Percentiles rank a stretch among this genome's conserved stretches.
phyloP scores from a whole-genome alignment of 2,797 vertebrate species.

The Chiloscyllium punctatum region DNA sequence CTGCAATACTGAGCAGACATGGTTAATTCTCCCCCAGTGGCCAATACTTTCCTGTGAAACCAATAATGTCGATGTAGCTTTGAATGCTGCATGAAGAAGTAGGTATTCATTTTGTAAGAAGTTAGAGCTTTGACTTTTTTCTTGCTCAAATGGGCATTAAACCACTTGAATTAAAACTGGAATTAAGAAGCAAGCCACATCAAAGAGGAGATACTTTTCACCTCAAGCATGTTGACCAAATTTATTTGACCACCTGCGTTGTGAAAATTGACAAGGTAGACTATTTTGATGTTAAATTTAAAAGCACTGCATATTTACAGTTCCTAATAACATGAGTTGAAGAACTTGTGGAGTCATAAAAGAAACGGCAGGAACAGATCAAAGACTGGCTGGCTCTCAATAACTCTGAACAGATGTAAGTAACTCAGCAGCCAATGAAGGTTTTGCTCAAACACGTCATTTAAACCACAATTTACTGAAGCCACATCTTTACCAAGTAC shows the following conservation, averaged over 20 bases:
- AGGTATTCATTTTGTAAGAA: background rate
- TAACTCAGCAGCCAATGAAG: background rate
- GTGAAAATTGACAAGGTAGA: background rate
- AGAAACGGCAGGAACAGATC: background rate
- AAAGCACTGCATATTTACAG: background rate
- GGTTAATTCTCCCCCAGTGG: no score
- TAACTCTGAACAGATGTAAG: conserved; percentile 35
- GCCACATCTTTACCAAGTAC: background rate
- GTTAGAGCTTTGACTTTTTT: background rate
- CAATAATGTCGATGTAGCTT: background rate
- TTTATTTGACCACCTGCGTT: background rate
- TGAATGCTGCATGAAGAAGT: background rate
- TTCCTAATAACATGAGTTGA: background rate
- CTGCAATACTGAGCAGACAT: background rate
- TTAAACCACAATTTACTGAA: background rate
- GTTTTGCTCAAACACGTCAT: background rate
- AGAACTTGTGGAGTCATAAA: background rate
- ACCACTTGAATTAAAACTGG: background rate
- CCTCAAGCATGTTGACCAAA: background rate
- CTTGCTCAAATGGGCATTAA: background rate
- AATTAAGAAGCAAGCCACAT: conserved; percentile 7
- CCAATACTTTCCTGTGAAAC: background rate
- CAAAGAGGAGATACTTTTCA: background rate
- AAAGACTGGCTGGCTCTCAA: conserved; percentile 22
- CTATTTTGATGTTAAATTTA: background rate